Evolutionary conservation across 2,888 invertebrate genomes (phyloP).

Genomic region (Apodemia mormo): DNA sequence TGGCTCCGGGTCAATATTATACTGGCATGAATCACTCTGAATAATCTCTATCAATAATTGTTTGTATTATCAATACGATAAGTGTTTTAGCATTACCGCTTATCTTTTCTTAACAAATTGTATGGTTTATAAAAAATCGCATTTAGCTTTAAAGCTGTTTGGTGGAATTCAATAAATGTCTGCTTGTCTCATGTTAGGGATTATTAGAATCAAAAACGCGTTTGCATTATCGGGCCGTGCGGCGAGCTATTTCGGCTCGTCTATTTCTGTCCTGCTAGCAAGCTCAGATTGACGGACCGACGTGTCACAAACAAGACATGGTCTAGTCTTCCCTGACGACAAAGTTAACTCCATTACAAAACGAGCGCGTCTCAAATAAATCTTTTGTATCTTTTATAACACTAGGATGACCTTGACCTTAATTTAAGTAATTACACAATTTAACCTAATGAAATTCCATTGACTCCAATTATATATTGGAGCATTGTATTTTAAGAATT

Average conservation of each 20-base stretch:
- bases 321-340: constrained; percentile 53
- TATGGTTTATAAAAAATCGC: constrained; percentile 29
- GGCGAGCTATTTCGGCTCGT: constrained; percentile 72
- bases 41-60: constrained; percentile 37
- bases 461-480: background rate
- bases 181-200: constrained; percentile 54
- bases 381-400: constrained; percentile 35
- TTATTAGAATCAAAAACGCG: constrained; percentile 73
- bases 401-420: constrained; percentile 74
- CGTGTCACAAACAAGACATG: constrained; percentile 71
- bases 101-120: constrained; percentile 22
- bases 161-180: constrained; percentile 40
- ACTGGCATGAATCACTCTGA: constrained; percentile 52
- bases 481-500: background rate
- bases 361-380: constrained; percentile 35
- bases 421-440: constrained; percentile 40
- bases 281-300: constrained; percentile 80
- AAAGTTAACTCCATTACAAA: constrained; percentile 46
- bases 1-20: constrained; percentile 56
- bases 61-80: constrained; percentile 34
- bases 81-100: constrained; percentile 18
- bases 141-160: constrained; percentile 30
- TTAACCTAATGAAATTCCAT: background rate
- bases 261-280: constrained; percentile 75
- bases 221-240: constrained; percentile 76